phyloP scores from a whole-genome alignment of 2,888 invertebrate genomes.

The Hypomecis punctinalis region DNA sequence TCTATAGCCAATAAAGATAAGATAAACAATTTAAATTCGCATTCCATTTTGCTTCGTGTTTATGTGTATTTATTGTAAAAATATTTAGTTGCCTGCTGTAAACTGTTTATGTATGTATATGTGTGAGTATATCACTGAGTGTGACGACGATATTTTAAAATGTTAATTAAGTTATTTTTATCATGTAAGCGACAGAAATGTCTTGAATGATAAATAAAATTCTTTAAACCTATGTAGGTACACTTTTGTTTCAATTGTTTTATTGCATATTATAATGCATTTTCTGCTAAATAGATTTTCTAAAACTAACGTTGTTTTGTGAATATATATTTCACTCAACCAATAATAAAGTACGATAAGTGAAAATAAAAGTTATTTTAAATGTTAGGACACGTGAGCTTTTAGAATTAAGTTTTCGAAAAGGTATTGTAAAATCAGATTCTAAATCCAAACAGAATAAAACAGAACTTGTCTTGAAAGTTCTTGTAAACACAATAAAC shows the following conservation, averaged over 20 bases:
- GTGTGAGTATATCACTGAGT: too few species aligned
- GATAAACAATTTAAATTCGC: slow-evolving; percentile 51
- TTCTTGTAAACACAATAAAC: background rate
- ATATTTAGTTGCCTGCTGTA: slow-evolving; percentile 21
- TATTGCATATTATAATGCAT: too few species aligned
- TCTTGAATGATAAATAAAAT: too few species aligned
- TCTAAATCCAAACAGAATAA: background rate
- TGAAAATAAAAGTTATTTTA: background rate
- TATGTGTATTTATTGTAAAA: slow-evolving; percentile 20
- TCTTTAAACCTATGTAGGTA: too few species aligned
- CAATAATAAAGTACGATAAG: too few species aligned
- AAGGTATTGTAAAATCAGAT: background rate
- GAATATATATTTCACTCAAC: too few species aligned
- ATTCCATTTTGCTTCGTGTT: slow-evolving; percentile 41
- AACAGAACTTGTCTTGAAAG: background rate
- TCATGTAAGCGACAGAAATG: too few species aligned
- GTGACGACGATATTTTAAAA: too few species aligned
- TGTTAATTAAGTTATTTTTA: too few species aligned
- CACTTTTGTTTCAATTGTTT: too few species aligned
- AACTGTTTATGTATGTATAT: slow-evolving; percentile 5
- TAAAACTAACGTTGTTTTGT: too few species aligned
- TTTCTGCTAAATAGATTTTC: too few species aligned
- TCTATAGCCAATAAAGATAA: slow-evolving; percentile 63
- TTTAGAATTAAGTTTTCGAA: slow-evolving; percentile 17
- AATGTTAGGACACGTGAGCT: background rate